A percentile compares a stretch with the other conserved stretches of the same genome.
Conservation (phyloP, 1,140 invertebrate species). For the Lineus longissimus region DNA sequence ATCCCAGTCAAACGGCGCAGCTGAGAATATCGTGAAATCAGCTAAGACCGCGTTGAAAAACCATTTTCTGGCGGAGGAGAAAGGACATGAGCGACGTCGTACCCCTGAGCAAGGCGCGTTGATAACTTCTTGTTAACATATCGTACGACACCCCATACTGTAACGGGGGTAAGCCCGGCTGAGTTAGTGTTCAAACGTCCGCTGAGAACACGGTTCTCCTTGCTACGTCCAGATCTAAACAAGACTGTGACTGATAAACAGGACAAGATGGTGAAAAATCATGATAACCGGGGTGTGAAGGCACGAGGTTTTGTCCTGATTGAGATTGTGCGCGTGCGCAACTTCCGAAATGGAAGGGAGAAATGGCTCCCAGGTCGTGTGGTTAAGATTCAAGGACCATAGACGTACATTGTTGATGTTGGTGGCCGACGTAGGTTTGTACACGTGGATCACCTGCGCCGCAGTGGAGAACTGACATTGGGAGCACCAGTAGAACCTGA, state of each 20-base stretch:
- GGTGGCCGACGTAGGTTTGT: not conserved
- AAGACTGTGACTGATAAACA: not conserved
- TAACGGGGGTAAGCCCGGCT: not conserved
- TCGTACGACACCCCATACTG: not conserved
- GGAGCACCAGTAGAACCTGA: no score
- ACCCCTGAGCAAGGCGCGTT: no score
- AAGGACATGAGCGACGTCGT: not conserved
- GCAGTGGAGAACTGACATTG: no score
- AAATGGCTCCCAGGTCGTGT: not conserved
- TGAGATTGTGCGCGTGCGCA: not conserved
- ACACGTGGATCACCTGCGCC: not conserved
- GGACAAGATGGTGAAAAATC: not conserved
- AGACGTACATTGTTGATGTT: not conserved
- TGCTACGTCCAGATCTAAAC: not conserved
- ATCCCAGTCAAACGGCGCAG: not conserved
- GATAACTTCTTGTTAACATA: no score
- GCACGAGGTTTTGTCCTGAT: not conserved
- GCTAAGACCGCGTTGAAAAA: slow-evolving; percentile 11
- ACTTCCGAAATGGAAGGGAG: not conserved
- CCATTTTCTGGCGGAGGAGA: not conserved
- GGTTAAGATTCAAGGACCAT: not conserved
- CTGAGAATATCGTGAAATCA: slow-evolving; percentile 8
- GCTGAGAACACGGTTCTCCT: not conserved
- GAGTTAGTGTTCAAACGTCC: slow-evolving; percentile 1
- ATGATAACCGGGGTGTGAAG: not conserved